Evolutionary conservation across 2,113 vertebrate genomes (phyloP), one percentile per base, ranked within the genome.

Genomic region (Corydoras maculifer): DNA sequence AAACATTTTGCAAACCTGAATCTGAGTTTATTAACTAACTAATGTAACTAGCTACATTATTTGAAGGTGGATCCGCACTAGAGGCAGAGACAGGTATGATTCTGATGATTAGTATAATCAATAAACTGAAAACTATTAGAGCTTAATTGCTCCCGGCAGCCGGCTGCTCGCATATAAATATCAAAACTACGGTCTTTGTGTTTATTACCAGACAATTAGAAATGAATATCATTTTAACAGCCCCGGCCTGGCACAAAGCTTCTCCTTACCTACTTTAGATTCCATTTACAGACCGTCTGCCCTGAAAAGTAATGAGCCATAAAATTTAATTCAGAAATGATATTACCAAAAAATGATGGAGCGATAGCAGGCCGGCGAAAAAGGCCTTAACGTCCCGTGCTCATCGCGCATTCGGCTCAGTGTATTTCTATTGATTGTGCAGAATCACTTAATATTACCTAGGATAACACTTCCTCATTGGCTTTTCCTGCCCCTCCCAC

Each of bases 321-420:
- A 94, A 96, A 94, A 96, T 96, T 94, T 96, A 92, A 97, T 95
- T 96, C 94, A 93, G 91, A 92, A 94, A 94, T 91, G 90, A 95
- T 94, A 93, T 93, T 91, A 89, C 85, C 84, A 91, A 91, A 83
- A 91, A 85, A 91, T 90, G 91, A 93, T 91, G 85, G 88, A 89
- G 87, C 78, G 92, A 93, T 89, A 88, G 79, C 77, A 80, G 81
- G 85, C 67, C 89, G 92, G 18, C 92, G 92, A 91, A 53, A 25
- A 90, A 88, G 88, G 84, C 86, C 84, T 83, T 79, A 82, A 78
- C 81, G 84, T 82, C 79, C 82, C 78, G 88, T 80, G 82, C 83
- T 89, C 86, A 85, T 89, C 85, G 85, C 88, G 89, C 88, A 90
- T 89, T 91, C 79, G 82, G 81, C 75, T 68, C 81, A 82, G 85